Evolutionary conservation across 2,797 vertebrate species (phyloP).

Genomic region (Galaxias olidus): DNA sequence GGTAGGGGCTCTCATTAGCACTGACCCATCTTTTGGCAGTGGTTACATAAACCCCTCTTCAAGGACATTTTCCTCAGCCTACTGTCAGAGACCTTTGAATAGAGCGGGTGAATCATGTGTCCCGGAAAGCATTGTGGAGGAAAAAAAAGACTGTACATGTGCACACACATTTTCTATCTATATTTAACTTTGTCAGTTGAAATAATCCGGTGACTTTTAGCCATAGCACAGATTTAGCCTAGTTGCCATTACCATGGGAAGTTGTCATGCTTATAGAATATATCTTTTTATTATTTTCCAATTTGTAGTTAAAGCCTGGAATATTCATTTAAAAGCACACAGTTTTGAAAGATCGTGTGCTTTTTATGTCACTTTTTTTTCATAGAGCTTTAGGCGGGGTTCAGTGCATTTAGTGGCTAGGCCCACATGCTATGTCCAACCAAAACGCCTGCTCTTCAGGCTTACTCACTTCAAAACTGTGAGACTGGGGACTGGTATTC

Average conservation of each 20-base stretch:
- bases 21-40: conserved; percentile 35
- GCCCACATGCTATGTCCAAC: conserved; percentile 62
- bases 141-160: too few species aligned
- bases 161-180: neutral
- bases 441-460: conserved; percentile 47
- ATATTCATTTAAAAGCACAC: conserved; percentile 33
- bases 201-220: conserved; percentile 14
- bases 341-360: conserved; percentile 41
- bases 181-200: conserved; percentile 10
- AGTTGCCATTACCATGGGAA: conserved; percentile 45
- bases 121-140: too few species aligned
- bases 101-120: too few species aligned
- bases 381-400: conserved; percentile 79
- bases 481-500: conserved; percentile 47
- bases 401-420: conserved; percentile 70
- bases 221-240: conserved; percentile 26
- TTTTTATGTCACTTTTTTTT: conserved; percentile 74
- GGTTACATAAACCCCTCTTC: conserved; percentile 20
- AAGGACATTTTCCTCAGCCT: conserved; percentile 23
- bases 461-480: conserved; percentile 43
- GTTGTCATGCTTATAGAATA: conserved; percentile 19
- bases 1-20: conserved; percentile 28
- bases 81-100: conserved; percentile 16
- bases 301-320: conserved; percentile 27
- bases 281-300: conserved; percentile 33